Percentiles rank a stretch among this genome's conserved stretches.
Evolutionary conservation across 2,797 vertebrate genomes (phyloP).

Genomic region (Gymnocypris eckloni): DNA sequence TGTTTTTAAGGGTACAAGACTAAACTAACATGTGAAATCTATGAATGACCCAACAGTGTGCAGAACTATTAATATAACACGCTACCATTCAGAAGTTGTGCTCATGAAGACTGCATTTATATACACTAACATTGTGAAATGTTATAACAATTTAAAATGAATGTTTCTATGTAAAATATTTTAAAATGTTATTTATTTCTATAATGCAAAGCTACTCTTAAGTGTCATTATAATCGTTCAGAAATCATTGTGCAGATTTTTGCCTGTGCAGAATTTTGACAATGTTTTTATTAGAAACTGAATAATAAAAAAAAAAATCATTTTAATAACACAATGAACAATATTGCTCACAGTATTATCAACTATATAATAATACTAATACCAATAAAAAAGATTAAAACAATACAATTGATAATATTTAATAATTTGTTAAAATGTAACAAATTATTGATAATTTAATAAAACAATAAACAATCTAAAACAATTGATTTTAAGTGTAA

Average conservation of each 20-base stretch:
- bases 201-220: background rate
- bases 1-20: background rate
- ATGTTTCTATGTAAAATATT: background rate
- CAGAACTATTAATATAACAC: no score
- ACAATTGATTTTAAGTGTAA: background rate
- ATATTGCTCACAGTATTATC: background rate
- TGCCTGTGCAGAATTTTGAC: background rate
- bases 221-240: background rate
- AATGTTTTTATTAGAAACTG: background rate
- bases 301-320: background rate
- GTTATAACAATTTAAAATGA: background rate
- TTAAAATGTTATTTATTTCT: background rate
- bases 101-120: background rate
- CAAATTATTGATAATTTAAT: background rate
- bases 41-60: background rate
- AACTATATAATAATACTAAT: background rate
- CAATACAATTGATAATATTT: background rate
- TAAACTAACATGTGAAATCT: background rate
- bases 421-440: background rate
- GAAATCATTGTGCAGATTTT: background rate
- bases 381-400: background rate
- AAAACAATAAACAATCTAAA: background rate
- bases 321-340: background rate
- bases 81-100: background rate
- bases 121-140: background rate